These are phyloP conservation scores for Apantesis nais DNA, from an alignment of 2,888 invertebrate genomes.

Conservation along the genomic window DNA sequence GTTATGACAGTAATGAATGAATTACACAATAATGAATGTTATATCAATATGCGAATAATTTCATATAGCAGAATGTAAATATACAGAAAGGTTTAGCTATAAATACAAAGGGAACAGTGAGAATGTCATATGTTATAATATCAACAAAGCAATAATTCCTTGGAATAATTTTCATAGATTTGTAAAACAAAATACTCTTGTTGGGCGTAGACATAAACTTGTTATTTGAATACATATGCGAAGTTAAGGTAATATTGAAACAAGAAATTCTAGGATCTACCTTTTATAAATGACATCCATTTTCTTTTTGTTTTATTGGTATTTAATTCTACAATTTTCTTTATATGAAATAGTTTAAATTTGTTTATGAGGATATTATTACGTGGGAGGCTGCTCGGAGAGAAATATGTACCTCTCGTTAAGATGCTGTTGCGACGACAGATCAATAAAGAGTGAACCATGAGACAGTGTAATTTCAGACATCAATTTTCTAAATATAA, in stretches of 20 bases:
- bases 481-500: slow-evolving; percentile 9
- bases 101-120: background rate
- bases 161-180: background rate
- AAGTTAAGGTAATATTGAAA: background rate
- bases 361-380: background rate
- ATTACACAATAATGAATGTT: background rate
- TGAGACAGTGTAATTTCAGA: slow-evolving; percentile 56
- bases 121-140: background rate
- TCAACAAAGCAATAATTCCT: background rate
- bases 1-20: too few relatives aligned
- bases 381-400: background rate
- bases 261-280: background rate
- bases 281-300: background rate
- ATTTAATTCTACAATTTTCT: background rate
- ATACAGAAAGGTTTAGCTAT: too few relatives aligned
- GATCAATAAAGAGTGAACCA: slow-evolving; percentile 68
- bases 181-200: background rate
- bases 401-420: slow-evolving; percentile 27
- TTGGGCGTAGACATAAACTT: slow-evolving; percentile 9
- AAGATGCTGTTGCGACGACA: slow-evolving; percentile 70
- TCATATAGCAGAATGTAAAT: background rate
- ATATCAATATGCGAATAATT: background rate
- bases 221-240: background rate
- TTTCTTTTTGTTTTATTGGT: background rate
- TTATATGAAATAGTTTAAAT: background rate